Conservation (phyloP, 2,888 invertebrate species). For the Drosophila yooni region DNA sequence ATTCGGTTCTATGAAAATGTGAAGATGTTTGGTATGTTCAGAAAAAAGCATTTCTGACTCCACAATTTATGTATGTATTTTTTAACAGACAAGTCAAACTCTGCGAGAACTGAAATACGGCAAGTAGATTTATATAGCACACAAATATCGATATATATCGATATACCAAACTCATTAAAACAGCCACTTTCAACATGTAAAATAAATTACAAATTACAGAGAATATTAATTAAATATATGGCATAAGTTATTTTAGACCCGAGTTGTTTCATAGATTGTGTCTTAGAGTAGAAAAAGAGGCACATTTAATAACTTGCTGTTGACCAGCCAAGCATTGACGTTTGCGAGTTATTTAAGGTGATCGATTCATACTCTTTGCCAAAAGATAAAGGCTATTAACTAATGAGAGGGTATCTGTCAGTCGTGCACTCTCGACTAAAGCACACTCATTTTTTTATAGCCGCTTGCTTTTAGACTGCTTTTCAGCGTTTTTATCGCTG, state of each 20-base stretch:
- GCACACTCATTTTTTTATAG: not conserved
- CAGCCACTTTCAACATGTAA: not conserved
- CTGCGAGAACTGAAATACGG: not conserved
- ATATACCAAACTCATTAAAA: not conserved
- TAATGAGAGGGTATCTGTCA: not conserved
- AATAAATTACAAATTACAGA: too few species aligned
- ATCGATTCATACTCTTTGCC: not conserved
- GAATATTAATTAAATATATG: too few species aligned
- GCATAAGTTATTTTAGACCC: too few species aligned
- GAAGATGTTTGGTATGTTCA: not conserved
- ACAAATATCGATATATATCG: not conserved
- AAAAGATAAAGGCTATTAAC: not conserved
- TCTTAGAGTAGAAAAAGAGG: too few species aligned
- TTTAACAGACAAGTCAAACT: not conserved
- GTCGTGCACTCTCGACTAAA: not conserved
- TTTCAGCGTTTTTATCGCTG: constrained; percentile 14
- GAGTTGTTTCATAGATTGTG: too few species aligned
- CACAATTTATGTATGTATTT: not conserved
- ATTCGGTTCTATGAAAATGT: not conserved
- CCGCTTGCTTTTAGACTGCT: constrained; percentile 3
- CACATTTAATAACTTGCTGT: too few species aligned
- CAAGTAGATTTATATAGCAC: not conserved
- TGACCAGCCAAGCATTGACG: too few species aligned
- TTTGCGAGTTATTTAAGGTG: too few species aligned
- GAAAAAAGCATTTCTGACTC: not conserved